These are phyloP conservation scores for Leptopterna dolabrata DNA, from an alignment of 2,888 invertebrate genomes.

Conservation along the genomic window DNA sequence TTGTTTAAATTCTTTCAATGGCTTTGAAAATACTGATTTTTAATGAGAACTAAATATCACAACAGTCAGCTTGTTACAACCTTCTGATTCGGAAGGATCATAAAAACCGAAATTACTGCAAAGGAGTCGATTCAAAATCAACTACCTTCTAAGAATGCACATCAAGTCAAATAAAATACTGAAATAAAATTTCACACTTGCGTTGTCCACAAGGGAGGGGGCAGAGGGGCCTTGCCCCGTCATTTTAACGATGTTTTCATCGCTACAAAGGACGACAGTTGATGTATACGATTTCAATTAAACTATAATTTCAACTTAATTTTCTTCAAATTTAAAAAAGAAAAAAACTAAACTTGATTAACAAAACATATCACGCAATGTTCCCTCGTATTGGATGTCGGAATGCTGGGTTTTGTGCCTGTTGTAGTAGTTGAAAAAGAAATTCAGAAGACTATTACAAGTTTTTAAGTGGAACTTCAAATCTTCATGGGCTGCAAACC, in stretches of 20 bases:
- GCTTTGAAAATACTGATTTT: too few relatives aligned
- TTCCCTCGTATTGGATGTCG: background rate
- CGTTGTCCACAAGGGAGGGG: conserved; percentile 52
- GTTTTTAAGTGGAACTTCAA: too few relatives aligned
- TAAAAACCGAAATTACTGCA: too few relatives aligned
- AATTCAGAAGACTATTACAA: too few relatives aligned
- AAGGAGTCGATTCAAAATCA: background rate
- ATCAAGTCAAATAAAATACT: conserved; percentile 27
- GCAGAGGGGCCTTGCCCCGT: conserved; percentile 4
- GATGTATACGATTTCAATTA: background rate
- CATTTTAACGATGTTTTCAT: background rate
- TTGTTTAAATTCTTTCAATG: too few relatives aligned
- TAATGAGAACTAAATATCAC: too few relatives aligned
- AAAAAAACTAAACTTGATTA: background rate
- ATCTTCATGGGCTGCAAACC: too few relatives aligned
- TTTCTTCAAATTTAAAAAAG: background rate
- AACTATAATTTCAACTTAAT: background rate
- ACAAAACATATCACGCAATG: background rate
- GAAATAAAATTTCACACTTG: background rate
- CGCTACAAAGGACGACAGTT: background rate
- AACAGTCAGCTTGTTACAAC: too few relatives aligned
- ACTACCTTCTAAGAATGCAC: background rate
- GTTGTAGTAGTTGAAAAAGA: too few relatives aligned
- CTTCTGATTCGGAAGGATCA: too few relatives aligned
- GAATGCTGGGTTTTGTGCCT: background rate